These are phyloP conservation scores for Conistra vaccinii DNA, from an alignment of 2,888 invertebrate genomes.

Conservation along the genomic window DNA sequence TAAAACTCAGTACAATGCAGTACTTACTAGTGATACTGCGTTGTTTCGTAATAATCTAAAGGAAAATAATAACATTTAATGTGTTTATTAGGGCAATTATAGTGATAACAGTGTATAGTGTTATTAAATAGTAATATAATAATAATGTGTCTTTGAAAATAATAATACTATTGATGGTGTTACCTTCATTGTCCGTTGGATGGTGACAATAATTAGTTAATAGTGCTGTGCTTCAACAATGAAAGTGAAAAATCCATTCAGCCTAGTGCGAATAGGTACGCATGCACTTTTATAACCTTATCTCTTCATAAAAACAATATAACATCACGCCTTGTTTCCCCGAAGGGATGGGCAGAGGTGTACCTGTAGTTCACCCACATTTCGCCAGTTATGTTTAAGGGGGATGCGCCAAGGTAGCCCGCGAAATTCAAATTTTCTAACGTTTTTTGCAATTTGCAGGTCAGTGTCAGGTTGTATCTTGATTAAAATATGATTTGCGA, in stretches of 20 bases:
- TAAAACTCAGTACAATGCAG: constrained; percentile 43
- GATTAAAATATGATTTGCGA: too few species aligned
- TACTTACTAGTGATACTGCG: constrained; percentile 8
- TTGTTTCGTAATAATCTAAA: background rate
- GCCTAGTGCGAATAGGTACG: constrained; percentile 50
- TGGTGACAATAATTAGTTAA: constrained; percentile 11
- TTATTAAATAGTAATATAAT: background rate
- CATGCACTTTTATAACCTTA: background rate
- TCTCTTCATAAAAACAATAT: background rate
- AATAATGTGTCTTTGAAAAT: background rate
- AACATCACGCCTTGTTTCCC: too few species aligned
- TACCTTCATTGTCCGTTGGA: background rate
- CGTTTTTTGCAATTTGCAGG: too few species aligned
- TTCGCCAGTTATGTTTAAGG: too few species aligned
- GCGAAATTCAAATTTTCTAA: too few species aligned
- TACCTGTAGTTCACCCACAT: too few species aligned
- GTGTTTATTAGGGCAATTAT: background rate
- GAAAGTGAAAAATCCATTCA: constrained; percentile 64
- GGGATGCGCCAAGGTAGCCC: too few species aligned
- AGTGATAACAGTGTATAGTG: constrained; percentile 6
- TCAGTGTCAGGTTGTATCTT: too few species aligned
- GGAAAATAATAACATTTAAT: background rate
- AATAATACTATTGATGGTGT: background rate
- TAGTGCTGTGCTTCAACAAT: constrained; percentile 39
- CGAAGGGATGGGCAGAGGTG: too few species aligned